phyloP scores from a whole-genome alignment of 2,113 vertebrate genomes.

The Hippocampus barbouri region DNA sequence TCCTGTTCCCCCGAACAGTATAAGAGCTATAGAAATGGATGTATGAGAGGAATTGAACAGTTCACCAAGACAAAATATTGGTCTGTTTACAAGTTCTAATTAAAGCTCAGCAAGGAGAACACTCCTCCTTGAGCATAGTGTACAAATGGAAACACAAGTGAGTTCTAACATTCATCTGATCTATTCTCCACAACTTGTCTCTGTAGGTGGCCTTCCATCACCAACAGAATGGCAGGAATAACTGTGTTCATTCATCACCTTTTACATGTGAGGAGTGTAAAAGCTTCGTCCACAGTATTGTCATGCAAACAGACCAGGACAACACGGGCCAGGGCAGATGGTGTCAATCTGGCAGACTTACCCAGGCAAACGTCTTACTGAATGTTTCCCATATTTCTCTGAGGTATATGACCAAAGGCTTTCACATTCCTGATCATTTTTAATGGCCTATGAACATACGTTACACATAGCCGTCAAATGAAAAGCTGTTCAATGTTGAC shows the following conservation, averaged over 20 bases:
- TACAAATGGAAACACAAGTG: not conserved
- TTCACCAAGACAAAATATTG: not conserved
- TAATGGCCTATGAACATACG: no score
- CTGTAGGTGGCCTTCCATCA: slow-evolving; percentile 53
- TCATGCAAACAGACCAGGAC: slow-evolving; percentile 34
- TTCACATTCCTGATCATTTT: not conserved
- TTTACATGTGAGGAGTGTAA: slow-evolving; percentile 33
- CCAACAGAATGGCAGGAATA: slow-evolving; percentile 44
- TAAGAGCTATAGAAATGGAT: not conserved
- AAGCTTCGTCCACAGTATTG: rapidly evolving
- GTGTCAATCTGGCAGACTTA: slow-evolving; percentile 57
- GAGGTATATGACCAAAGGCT: slow-evolving; percentile 32
- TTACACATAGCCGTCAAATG: not conserved
- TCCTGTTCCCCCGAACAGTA: not conserved
- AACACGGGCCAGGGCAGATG: slow-evolving; percentile 13
- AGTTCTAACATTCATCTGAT: not conserved
- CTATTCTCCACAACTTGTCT: not conserved
- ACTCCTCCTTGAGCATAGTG: not conserved
- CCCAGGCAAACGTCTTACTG: slow-evolving; percentile 4
- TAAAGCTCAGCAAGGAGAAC: not conserved
- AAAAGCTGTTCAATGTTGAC: not conserved
- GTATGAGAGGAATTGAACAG: not conserved
- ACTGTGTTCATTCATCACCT: slow-evolving; percentile 17
- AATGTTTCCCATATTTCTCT: slow-evolving; percentile 30
- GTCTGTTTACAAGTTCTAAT: not conserved